These are phyloP conservation scores for Taeniopygia guttata DNA, from an alignment of 2,797 vertebrate species.

Conservation along the genomic window DNA sequence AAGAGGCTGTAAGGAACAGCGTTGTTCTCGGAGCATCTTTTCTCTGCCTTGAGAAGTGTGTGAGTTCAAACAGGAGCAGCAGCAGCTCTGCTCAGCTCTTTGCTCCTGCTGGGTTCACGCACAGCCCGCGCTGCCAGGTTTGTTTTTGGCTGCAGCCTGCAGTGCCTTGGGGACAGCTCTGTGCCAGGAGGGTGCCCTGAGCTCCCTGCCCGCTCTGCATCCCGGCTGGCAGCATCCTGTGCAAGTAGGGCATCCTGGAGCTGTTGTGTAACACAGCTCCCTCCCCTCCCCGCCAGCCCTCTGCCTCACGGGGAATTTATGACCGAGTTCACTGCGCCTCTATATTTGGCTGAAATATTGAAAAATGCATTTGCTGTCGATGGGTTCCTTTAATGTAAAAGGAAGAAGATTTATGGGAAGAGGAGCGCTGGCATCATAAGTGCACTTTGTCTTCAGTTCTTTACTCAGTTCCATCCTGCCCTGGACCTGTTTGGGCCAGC, in stretches of 20 bases:
- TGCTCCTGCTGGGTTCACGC: neutral
- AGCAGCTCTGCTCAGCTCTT: constrained; percentile 17
- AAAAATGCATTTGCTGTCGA: constrained; percentile 41
- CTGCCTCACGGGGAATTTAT: constrained; percentile 40
- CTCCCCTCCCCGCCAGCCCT: neutral
- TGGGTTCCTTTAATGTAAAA: constrained; percentile 36
- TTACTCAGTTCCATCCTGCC: neutral
- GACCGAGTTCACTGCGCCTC: neutral
- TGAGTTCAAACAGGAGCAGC: constrained; percentile 28
- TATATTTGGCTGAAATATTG: constrained; percentile 37
- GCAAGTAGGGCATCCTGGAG: neutral
- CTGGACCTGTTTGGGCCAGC: neutral
- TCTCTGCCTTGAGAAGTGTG: constrained; percentile 44
- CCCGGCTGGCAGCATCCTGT: neutral
- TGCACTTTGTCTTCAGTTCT: neutral
- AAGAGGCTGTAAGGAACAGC: constrained; percentile 26
- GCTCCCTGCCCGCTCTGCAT: neutral
- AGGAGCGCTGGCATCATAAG: neutral
- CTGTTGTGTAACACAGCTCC: neutral
- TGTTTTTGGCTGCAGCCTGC: neutral
- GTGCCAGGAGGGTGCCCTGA: neutral
- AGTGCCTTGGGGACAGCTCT: neutral
- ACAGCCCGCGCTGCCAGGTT: neutral
- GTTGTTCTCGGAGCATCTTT: constrained; percentile 25
- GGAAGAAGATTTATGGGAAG: neutral